Evolutionary conservation across 2,888 invertebrate genomes (phyloP), one percentile per base, ranked within the genome.

Genomic region (Agrochola litura): DNA sequence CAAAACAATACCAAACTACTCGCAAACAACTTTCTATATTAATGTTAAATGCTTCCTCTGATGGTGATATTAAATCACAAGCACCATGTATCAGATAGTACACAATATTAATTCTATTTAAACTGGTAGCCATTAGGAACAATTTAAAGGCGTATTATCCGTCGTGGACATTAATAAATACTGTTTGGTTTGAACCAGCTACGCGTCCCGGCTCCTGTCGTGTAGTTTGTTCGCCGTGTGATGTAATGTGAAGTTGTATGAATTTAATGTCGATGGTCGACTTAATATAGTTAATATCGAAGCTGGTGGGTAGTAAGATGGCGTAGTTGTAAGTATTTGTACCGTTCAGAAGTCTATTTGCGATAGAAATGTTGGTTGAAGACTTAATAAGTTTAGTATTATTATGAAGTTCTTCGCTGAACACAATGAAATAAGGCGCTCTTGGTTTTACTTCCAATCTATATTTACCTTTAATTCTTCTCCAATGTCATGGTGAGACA

Each of bases 91-190:
- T 80, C 86, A 83, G 88, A 84, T 89, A 78, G 80, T 86, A 89
- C 82, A 89, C 90, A 89, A 90, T 92, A 91, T 91, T 90, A 91
- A 88, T 88, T 84, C 83, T 70, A 89, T 86, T 88, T 90, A 90
- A 92, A 92, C 93, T 89, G 91, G 93, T 92, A 92, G 92, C 92
- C 77, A 92, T 93, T 92, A 92, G 76, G 74, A 60, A 83, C 85
- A 86, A 86, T 87, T 89, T 88, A 90, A 86, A 86, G 78, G 86
- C 83, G 86, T 90, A 89, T 90, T 91, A 89, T 88, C 82, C 86
- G 83, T 86, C 70, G 83, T 63, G 70, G 85, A 85, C 87, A 75
- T 81, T 88, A 84, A 84, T 84, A 86, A 84, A 87, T 88, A 74
- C 82, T 86, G 82, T 88, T 82, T 88, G 83, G 77, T 76, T 83